phyloP scores from a whole-genome alignment of 92 coral and sea anemone species.

The Porites rus region DNA sequence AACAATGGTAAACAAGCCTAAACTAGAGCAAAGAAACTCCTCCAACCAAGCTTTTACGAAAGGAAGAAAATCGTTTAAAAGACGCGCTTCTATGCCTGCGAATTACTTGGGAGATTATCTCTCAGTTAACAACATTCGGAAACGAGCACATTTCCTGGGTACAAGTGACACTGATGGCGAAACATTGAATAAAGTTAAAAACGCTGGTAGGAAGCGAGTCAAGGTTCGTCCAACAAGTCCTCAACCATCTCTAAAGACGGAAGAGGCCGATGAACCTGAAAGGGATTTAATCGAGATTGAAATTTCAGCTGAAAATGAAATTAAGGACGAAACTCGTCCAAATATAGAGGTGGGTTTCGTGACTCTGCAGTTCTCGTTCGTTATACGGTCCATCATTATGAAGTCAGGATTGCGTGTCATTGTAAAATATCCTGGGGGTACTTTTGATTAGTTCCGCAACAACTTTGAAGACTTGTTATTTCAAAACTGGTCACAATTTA shows the following conservation, averaged over 20 bases:
- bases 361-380: neutral
- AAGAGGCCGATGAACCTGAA: conserved; percentile 5
- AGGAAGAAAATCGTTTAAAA: neutral
- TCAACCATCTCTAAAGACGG: neutral
- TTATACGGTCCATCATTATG: conserved; percentile 1
- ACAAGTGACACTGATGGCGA: conserved; percentile 4
- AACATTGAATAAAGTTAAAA: conserved; percentile 9
- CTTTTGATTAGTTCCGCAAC: neutral
- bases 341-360: conserved; percentile 5
- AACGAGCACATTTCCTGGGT: conserved; percentile 10
- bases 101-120: conserved; percentile 25
- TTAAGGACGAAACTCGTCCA: neutral
- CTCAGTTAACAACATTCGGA: conserved; percentile 41
- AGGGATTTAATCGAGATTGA: neutral
- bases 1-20: neutral
- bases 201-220: conserved; percentile 7
- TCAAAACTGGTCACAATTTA: too few relatives aligned
- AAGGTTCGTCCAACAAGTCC: neutral
- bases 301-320: neutral
- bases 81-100: conserved; percentile 40
- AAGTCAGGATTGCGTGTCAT: neutral
- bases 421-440: neutral
- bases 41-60: neutral
- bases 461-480: neutral
- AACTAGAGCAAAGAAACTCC: conserved; percentile 8